Evolutionary conservation across 2,797 vertebrate species (phyloP), one percentile per base, ranked within the genome.

Genomic region (Dallia pectoralis): DNA sequence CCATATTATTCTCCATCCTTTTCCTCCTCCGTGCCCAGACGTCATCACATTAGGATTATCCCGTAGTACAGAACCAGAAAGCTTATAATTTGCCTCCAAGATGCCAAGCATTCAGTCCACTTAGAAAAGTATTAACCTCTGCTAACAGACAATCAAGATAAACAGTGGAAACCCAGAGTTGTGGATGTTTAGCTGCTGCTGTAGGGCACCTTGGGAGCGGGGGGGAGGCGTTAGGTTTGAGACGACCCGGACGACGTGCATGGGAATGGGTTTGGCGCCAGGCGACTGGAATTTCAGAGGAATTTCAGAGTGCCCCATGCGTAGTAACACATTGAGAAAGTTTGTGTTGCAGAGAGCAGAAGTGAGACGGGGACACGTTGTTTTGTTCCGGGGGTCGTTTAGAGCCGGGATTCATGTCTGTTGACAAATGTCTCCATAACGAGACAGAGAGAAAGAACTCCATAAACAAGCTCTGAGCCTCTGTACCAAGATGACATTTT

Each of bases 71-170:
- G 82, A 90, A 91, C 84, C 81, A 87, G 84, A 88, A 86, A 90
- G 89, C 87, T 90, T 86, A 88, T 91, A 86, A 90, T 90, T 88
- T 81, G 48, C 82, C 51, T 81, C 74, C 85, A 83, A 81, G 88
- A 91, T 90, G 85, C 85, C 78, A 85, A 87, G 87, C 85, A 89
- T 89, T 90, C 88, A 90, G 85, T 82, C 85, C 83, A 89, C 91
- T 94, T 95, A 94, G 93, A 92, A 92, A 84, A 89, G 93, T 85
- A 94, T 93, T 92, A 92, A 84, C 90, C 93, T 85, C 78, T 91
- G 94, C 84, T 94, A 91, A 95, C 93, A 93, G 87, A 92, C 88
- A 88, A 86, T 91, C 86, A 89, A 82, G 88, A 88, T 89, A 88
- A 87, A 82, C 67, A 61, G 11, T 40, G 49, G 66, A 40, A 75